Evolutionary conservation across 1,140 invertebrate species (phyloP).

Genomic region (Lordiphosa clarofinis): DNA sequence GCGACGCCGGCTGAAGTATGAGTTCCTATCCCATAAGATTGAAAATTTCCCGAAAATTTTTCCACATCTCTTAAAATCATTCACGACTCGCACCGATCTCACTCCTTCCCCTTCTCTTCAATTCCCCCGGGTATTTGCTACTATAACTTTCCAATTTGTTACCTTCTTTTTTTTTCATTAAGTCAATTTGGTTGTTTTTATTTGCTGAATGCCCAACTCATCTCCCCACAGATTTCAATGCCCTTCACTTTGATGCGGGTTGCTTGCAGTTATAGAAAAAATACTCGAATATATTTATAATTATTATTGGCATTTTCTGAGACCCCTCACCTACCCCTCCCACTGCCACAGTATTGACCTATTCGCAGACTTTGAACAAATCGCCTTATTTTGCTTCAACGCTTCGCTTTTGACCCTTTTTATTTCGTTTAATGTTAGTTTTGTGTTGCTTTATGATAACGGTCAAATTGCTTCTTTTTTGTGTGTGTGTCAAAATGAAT

Average conservation of each 20-base stretch:
- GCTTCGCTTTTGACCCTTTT: constrained; percentile 9
- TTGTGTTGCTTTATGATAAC: constrained; percentile 10
- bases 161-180: neutral
- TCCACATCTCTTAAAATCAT: no score
- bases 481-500: constrained; percentile 2
- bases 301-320: constrained; percentile 11
- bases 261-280: neutral
- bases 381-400: constrained; percentile 10
- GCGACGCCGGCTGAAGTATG: no score
- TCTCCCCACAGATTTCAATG: neutral
- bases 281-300: constrained; percentile 8
- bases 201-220: neutral
- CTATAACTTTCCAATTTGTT: no score
- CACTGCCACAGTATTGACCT: no score
- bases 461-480: constrained; percentile 7
- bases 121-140: no score
- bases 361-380: neutral
- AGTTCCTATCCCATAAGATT: no score
- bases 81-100: no score
- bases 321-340: neutral
- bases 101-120: no score
- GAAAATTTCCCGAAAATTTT: no score
- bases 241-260: constrained; percentile 7
- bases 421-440: constrained; percentile 1
- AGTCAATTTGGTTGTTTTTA: neutral